Evolutionary conservation across 2,888 invertebrate species (phyloP).

Genomic region (Fabriciana adippe): DNA sequence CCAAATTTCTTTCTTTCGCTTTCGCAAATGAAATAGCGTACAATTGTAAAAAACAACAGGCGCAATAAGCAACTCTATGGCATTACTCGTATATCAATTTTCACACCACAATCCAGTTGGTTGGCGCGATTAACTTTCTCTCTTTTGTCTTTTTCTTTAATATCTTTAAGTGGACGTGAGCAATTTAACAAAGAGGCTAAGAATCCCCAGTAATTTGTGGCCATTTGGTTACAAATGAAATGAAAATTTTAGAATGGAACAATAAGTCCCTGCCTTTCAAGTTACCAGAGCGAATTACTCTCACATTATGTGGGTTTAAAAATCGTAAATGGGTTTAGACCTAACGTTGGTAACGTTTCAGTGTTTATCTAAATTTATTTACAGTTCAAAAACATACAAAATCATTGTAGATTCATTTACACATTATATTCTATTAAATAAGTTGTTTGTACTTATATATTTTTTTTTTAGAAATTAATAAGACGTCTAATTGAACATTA

Average conservation of each 20-base stretch:
- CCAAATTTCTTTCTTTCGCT: too few relatives aligned
- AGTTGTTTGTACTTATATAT: too few relatives aligned
- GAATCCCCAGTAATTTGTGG: slow-evolving; percentile 72
- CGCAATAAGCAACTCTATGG: neutral
- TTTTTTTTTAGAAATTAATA: too few relatives aligned
- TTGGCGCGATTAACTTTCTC: slow-evolving; percentile 57
- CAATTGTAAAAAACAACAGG: neutral
- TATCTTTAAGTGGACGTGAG: slow-evolving; percentile 76
- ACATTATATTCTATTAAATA: too few relatives aligned
- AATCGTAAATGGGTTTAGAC: slow-evolving; percentile 7
- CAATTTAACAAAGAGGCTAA: slow-evolving; percentile 74
- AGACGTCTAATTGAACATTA: too few relatives aligned
- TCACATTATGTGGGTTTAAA: slow-evolving; percentile 23
- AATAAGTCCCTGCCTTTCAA: slow-evolving; percentile 44
- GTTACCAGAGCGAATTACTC: slow-evolving; percentile 29
- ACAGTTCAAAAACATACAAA: too few relatives aligned
- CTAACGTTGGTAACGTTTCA: slow-evolving; percentile 5
- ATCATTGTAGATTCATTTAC: too few relatives aligned
- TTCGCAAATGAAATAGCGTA: neutral
- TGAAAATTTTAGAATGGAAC: slow-evolving; percentile 70
- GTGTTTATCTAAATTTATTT: slow-evolving; percentile 2
- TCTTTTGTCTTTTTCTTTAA: slow-evolving; percentile 70
- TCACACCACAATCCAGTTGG: slow-evolving; percentile 25
- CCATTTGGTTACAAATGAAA: slow-evolving; percentile 71
- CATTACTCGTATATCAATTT: slow-evolving; percentile 21